Evolutionary conservation across 2,113 vertebrate genomes (phyloP), one percentile per base, ranked within the genome.

Genomic region (Mesoclemmys tuberculata): DNA sequence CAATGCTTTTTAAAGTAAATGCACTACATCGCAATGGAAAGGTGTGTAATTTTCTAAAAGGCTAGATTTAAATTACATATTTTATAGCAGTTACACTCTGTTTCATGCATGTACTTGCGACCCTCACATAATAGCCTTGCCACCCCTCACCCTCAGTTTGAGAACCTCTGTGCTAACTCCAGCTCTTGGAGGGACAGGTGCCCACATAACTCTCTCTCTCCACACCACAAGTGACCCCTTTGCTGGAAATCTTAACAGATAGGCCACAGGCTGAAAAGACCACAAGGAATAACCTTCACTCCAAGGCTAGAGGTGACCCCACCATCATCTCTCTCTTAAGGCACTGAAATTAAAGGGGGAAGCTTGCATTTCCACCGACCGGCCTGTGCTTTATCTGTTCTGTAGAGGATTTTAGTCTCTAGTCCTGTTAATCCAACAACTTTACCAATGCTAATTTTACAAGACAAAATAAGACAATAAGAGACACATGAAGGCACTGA

Each of bases 401-500:
- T 29, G 71, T 8, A 26, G 26, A 85, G 80, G 91, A 85, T 71
- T 38, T 41, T 84, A 56, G 35, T 52, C 35, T 71, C 19, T n/a
- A 77, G 10, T 44, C 71, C 44, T 51, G 52, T 78, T 54, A 80
- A 27, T 24, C 38, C 31, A 80, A 29, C 24, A 85, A 49, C 52
- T 51, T 54, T 75, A 4, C 12, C 64, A 93, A 84, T 7, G 80
- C 4, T 4, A 75, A 26, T 49, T 87, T 52, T 44, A 79, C 85
- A 84, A 49, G 56, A 90, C 55, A 51, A 96, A 90, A 80, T 21
- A 75, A 94, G 91, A 92, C 77, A 91, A 93, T 52, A 68, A 55
- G 38, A 93, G 85, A 68, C 80, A 95, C 81, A 56, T 84, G 74
- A 95, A 46, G 46, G 89, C 27, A 46, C 75, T 84, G n/a, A 82